Percentiles rank a stretch among this genome's conserved stretches.
These are phyloP conservation scores for Micropterix aruncella DNA, from an alignment of 2,888 invertebrate species.

Conservation along the genomic window DNA sequence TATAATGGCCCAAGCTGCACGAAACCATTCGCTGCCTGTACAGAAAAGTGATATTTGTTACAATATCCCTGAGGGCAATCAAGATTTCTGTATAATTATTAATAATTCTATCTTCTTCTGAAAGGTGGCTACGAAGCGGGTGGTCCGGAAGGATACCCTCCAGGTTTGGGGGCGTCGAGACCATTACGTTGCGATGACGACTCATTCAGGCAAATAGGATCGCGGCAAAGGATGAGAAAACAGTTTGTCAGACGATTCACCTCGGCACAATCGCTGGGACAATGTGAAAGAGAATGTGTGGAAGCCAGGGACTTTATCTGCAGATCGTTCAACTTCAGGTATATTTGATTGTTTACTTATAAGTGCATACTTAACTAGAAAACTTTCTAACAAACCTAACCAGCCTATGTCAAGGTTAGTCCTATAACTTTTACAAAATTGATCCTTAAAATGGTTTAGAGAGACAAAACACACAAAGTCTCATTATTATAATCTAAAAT, in stretches of 20 bases:
- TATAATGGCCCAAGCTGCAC: too few relatives aligned
- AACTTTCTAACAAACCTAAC: background rate
- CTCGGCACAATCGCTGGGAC: slow-evolving; percentile 57
- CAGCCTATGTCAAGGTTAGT: background rate
- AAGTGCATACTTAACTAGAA: too few relatives aligned
- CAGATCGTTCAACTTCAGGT: slow-evolving; percentile 78
- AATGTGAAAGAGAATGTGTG: slow-evolving; percentile 75
- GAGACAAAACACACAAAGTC: too few relatives aligned
- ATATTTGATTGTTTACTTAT: slow-evolving; percentile 13
- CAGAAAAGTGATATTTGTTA: too few relatives aligned
- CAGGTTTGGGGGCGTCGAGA: slow-evolving; percentile 21
- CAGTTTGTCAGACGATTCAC: slow-evolving; percentile 62
- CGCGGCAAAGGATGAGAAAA: slow-evolving; percentile 62
- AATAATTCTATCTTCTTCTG: too few relatives aligned
- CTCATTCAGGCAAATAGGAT: slow-evolving; percentile 69
- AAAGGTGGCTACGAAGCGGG: slow-evolving; percentile 3
- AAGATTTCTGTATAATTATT: too few relatives aligned
- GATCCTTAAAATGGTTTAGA: background rate
- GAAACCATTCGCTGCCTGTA: too few relatives aligned
- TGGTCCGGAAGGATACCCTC: slow-evolving; percentile 4
- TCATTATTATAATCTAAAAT: too few relatives aligned
- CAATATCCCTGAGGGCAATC: too few relatives aligned
- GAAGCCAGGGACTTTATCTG: slow-evolving; percentile 74
- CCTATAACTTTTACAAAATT: background rate
- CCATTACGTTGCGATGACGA: slow-evolving; percentile 66